Evolutionary conservation across 2,113 vertebrate genomes (phyloP).

Genomic region (Orcinus orca): DNA sequence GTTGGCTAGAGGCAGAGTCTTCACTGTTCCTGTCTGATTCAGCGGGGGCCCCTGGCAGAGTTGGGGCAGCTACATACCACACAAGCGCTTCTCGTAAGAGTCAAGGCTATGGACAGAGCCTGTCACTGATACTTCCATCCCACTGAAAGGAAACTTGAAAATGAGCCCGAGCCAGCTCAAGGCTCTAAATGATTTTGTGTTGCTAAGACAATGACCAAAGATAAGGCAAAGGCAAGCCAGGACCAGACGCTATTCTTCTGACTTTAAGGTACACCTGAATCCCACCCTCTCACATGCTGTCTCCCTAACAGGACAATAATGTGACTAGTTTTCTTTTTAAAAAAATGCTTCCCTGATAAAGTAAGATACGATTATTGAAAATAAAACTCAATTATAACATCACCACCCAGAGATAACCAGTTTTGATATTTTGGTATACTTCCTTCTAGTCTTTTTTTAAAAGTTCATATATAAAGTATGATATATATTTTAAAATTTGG

Average conservation of each 20-base stretch:
- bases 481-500: slow-evolving; percentile 40
- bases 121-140: not conserved
- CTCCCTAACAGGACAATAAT: not conserved
- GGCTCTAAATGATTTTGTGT: not conserved
- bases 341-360: not conserved
- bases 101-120: not conserved
- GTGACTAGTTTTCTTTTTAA: not conserved
- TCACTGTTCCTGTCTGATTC: not conserved
- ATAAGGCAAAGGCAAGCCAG: not conserved
- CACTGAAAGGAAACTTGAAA: not conserved
- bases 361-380: not conserved
- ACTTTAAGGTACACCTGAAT: not conserved
- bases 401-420: not conserved
- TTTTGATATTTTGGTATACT: slow-evolving; percentile 15
- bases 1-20: not conserved
- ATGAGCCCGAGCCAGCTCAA: not conserved
- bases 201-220: slow-evolving; percentile 34
- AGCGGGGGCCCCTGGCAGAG: not conserved
- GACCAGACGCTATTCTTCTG: not conserved
- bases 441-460: not conserved
- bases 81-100: not conserved
- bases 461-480: not conserved
- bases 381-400: slow-evolving; percentile 28
- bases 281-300: not conserved
- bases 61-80: not conserved